Evolutionary conservation across 2,888 invertebrate species (phyloP), one percentile per base, ranked within the genome.

Genomic region (Cinara cedri): DNA sequence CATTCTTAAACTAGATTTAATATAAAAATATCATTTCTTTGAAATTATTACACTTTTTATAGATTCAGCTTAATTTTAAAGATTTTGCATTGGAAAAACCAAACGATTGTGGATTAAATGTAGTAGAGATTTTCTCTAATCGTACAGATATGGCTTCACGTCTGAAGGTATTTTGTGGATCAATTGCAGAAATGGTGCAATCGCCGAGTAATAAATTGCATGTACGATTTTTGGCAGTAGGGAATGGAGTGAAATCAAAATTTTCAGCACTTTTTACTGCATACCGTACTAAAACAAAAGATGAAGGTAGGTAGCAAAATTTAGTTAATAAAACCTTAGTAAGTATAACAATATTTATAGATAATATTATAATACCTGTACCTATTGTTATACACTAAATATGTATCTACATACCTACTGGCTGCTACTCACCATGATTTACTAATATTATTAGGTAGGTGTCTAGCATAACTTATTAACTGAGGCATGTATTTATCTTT

Each of bases 151-250:
- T 81, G 62, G 87, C 89, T 70, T 87, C 88, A 76, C 86, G 89
- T 81, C 84, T 90, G 78, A 91, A 90, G 83, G 90, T 91, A 85
- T 95, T 93, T 86, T 96, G 96, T 85, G 95, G 95, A 0, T 94
- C 94, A 8, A 91, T 94, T 34, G 93, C 95, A 0, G 95, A 95
- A 83, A 87, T 91, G 1, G 90, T 94, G 19, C 87, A 88, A 46
- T 91, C 93, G 1, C 87, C 87, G 9, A 88, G 89, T 3, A 92
- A 92, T 85, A 87, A 90, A 16, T 89, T 95, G 86, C 90, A 92
- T 84, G 88, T 96, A 26, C 88, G 95, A 76, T 94, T 91, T 85
- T 91, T 90, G 82, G 90, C 92, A 0, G 90, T 90, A 82, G 87
- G 88, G 46, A 88, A 88, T 42, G 89, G 89, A 16, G 86, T 89